phyloP scores from a whole-genome alignment of 2,888 invertebrate genomes.

The Neoascia interrupta region DNA sequence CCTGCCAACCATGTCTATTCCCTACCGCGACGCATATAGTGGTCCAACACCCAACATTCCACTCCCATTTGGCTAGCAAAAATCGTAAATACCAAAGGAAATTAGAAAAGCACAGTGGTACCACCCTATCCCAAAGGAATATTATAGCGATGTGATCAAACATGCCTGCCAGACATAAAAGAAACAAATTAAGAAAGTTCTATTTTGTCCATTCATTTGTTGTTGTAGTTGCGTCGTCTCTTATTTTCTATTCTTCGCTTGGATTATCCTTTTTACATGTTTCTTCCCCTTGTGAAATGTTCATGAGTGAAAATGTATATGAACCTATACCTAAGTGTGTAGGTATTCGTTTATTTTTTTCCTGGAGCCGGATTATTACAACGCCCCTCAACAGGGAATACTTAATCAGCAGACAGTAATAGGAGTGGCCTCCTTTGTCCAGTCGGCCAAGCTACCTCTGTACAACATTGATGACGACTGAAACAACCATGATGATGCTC shows the following conservation, averaged over 20 bases:
- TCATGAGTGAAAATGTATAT: conserved; percentile 12
- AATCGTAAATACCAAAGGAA: conserved; percentile 35
- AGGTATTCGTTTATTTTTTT: conserved; percentile 16
- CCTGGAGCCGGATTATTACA: conserved; percentile 33
- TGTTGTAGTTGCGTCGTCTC: conserved; percentile 3
- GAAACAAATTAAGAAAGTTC: conserved; percentile 63
- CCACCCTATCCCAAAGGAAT: not conserved
- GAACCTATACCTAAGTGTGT: too few relatives aligned
- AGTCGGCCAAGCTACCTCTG: not conserved
- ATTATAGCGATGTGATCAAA: conserved; percentile 53
- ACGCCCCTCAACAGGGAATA: conserved; percentile 30
- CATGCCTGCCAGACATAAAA: conserved; percentile 53
- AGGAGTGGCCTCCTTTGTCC: conserved; percentile 23
- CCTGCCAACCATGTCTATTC: too few relatives aligned
- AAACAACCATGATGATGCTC: conserved; percentile 39
- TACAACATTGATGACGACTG: conserved; percentile 35
- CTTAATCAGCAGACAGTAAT: conserved; percentile 41
- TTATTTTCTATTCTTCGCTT: conserved; percentile 5
- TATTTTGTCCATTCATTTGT: conserved; percentile 38
- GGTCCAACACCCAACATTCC: not conserved
- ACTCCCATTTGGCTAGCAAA: conserved; percentile 1
- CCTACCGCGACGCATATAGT: too few relatives aligned
- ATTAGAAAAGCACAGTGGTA: conserved; percentile 41
- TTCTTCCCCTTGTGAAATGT: conserved; percentile 2
- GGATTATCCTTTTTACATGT: conserved; percentile 49